Percentiles rank a stretch among this genome's conserved stretches.
Conservation (phyloP, 2,797 vertebrate genomes). For the Bovichtus variegatus region DNA sequence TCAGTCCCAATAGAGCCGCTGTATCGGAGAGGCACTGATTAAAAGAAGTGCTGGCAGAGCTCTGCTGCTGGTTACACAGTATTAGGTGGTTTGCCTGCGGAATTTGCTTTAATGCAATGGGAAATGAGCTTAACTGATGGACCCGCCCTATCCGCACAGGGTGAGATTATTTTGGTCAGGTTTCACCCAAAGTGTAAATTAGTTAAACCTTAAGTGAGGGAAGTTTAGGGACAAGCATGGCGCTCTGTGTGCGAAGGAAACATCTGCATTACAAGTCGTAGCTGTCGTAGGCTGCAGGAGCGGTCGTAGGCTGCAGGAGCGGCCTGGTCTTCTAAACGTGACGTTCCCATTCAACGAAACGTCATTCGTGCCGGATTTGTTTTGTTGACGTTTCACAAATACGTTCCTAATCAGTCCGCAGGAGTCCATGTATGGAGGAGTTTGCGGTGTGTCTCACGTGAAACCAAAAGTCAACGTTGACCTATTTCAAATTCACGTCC, state of each 20-base stretch:
- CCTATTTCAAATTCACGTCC: too few species aligned
- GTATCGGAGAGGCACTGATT: constrained; percentile 62
- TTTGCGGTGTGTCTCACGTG: too few species aligned
- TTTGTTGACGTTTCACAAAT: too few species aligned
- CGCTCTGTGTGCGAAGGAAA: neutral
- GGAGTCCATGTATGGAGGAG: too few species aligned
- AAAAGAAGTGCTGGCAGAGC: constrained; percentile 47
- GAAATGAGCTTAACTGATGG: constrained; percentile 47
- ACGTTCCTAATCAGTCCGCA: too few species aligned
- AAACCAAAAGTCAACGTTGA: too few species aligned
- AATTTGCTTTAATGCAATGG: constrained; percentile 43
- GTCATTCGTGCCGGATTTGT: too few species aligned
- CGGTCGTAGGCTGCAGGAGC: too few species aligned
- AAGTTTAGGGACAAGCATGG: neutral
- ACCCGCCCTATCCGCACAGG: constrained; percentile 37
- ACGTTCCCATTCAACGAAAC: too few species aligned
- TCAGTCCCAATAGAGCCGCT: constrained; percentile 53
- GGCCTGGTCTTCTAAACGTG: too few species aligned
- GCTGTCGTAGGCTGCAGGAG: too few species aligned
- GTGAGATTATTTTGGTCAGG: constrained; percentile 34
- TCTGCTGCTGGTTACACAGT: constrained; percentile 49
- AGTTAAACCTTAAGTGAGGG: neutral
- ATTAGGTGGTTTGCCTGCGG: constrained; percentile 43
- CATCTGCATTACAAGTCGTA: neutral
- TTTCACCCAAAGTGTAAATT: constrained; percentile 14